Conservation (phyloP, 2,113 vertebrate genomes). For the Crotalus tigris region DNA sequence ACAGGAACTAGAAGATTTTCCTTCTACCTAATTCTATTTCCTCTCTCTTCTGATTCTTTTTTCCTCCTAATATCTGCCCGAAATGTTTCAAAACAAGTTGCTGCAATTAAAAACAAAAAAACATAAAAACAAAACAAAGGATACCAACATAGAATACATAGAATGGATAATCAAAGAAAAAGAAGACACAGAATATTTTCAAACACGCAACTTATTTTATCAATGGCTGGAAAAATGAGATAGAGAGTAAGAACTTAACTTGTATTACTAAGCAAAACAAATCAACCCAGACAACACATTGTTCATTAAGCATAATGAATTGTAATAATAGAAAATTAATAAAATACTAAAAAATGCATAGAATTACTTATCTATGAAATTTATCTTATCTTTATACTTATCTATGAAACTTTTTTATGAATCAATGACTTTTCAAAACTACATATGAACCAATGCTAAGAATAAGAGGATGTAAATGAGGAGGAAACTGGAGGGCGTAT, state of each 20-base stretch:
- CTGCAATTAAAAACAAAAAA: slow-evolving; percentile 24
- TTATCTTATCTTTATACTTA: not conserved
- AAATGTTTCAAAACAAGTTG: slow-evolving; percentile 43
- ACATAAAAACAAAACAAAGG: not conserved
- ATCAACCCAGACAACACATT: no score
- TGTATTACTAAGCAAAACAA: no score
- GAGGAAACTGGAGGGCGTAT: not conserved
- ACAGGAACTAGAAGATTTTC: not conserved
- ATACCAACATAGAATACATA: not conserved
- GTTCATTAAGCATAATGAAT: no score
- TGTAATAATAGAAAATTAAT: no score
- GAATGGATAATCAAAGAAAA: not conserved
- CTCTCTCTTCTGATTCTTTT: not conserved
- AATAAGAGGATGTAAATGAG: not conserved
- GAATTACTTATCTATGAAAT: not conserved
- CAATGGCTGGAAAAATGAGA: no score
- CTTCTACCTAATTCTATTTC: not conserved
- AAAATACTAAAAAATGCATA: not conserved
- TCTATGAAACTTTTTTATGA: not conserved
- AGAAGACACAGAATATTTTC: no score
- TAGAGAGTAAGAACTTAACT: no score
- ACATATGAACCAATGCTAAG: slow-evolving; percentile 1
- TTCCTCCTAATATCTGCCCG: slow-evolving; percentile 27
- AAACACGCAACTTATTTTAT: no score
- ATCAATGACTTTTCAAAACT: slow-evolving; percentile 34